Evolutionary conservation across 2,888 invertebrate genomes (phyloP), one percentile per base, ranked within the genome.

Genomic region (Agriotes lineatus): DNA sequence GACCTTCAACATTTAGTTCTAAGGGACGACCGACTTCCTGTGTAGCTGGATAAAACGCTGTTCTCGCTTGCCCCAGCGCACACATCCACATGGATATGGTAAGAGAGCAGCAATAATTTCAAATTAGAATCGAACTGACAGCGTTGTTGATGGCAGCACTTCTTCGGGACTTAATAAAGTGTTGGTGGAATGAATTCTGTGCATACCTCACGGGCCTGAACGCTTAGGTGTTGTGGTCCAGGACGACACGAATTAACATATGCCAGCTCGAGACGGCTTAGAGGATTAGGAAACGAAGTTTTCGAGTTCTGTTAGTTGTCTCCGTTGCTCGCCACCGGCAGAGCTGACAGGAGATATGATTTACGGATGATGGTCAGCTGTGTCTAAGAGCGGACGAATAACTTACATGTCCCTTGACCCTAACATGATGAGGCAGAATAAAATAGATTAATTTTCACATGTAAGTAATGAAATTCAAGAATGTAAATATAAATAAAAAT

Each of bases 401-500:
- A 72, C 71, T 71, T 65, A 69, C 60, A 45, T 69, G 70, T 63
- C 65, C 61, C 56, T 67, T 64, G 67, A 70, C 67, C 70, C 52
- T 70, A 50, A 60, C 62, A 67, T 71, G 73, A 73, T 73, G 50
- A 45, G 50, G 62, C 70, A 69, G 50, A 72, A 69, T 69, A 59
- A 74, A 71, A 73, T 74, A 74, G 71, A 74, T 74, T 74, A 74
- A 73, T 73, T 74, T 74, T 72, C 73, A 75, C 80, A 79, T 80
- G 76, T 79, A 69, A 56, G 62, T 68, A 78, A 78, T 78, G 80
- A 77, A 78, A 79, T 75, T 76, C 76, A 75, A 80, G 79, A 81
- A 79, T 76, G 77, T 79, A 79, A 79, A 79, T 81, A 81, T 80
- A 80, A 81, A 81, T 78, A 77, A 80, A 82, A 82, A 81, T 82